Conservation (phyloP, 2,113 vertebrate species). For the Origma solitaria region DNA sequence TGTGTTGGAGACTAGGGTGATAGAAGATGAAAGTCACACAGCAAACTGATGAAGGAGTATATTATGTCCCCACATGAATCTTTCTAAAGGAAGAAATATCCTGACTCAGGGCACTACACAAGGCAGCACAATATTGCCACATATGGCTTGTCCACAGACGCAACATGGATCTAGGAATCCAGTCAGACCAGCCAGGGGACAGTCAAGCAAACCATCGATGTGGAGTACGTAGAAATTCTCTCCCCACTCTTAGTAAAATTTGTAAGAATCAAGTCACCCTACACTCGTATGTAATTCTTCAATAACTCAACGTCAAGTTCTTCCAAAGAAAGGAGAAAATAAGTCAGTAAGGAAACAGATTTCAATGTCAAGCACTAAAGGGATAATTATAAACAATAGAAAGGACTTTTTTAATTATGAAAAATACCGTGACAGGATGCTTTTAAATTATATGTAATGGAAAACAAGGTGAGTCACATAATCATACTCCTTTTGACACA, state of each 20-base stretch:
- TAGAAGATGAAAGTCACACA: not conserved
- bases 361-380: conserved; percentile 61
- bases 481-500: conserved; percentile 65
- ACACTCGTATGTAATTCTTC: not conserved
- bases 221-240: not conserved
- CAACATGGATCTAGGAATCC: not conserved
- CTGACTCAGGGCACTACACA: not conserved
- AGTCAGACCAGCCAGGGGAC: not conserved
- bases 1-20: not conserved
- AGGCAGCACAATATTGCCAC: not conserved
- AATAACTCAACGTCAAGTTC: not conserved
- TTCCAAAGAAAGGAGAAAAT: conserved; percentile 40
- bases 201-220: not conserved
- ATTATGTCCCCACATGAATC: not conserved
- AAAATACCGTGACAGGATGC: conserved; percentile 61
- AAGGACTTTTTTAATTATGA: conserved; percentile 64
- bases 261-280: not conserved
- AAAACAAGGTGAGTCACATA: conserved; percentile 69
- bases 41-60: not conserved
- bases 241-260: not conserved
- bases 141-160: not conserved
- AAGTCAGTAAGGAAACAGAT: conserved; percentile 44
- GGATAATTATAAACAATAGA: conserved; percentile 66
- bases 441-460: conserved; percentile 67
- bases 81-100: not conserved